phyloP scores from a whole-genome alignment of 2,888 invertebrate genomes.

The Epirrita christyi region DNA sequence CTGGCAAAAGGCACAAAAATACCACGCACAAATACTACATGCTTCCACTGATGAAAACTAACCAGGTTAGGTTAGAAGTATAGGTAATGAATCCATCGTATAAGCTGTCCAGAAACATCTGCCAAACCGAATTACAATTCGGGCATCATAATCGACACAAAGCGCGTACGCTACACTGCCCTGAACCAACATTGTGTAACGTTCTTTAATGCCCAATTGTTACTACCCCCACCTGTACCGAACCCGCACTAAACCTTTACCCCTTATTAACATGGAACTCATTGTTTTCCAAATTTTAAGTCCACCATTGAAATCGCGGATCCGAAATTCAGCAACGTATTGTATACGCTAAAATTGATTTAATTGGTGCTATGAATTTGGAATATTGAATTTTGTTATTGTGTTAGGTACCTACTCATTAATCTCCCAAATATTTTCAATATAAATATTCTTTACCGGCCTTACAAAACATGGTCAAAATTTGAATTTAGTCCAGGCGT shows the following conservation, averaged over 20 bases:
- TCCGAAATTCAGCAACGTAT: slow-evolving; percentile 54
- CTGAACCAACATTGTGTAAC: slow-evolving; percentile 67
- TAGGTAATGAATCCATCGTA: slow-evolving; percentile 6
- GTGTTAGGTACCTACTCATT: slow-evolving; percentile 5
- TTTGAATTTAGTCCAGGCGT: too few species aligned
- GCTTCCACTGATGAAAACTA: too few species aligned
- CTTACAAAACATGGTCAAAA: too few species aligned
- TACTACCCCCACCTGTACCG: slow-evolving; percentile 57
- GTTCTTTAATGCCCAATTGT: slow-evolving; percentile 61
- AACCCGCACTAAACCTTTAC: slow-evolving; percentile 65
- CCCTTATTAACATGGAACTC: slow-evolving; percentile 76
- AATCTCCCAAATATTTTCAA: background rate
- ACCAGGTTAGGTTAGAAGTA: too few species aligned
- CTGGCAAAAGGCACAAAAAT: too few species aligned
- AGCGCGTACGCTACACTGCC: slow-evolving; percentile 66
- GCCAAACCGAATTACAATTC: slow-evolving; percentile 66
- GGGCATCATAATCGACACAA: slow-evolving; percentile 72
- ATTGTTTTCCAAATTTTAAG: slow-evolving; percentile 81
- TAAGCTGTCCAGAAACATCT: slow-evolving; percentile 60
- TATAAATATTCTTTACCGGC: background rate
- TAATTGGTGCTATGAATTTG: slow-evolving; percentile 42
- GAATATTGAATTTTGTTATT: slow-evolving; percentile 21
- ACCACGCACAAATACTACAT: too few species aligned
- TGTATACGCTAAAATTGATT: slow-evolving; percentile 48
- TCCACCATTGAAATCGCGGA: slow-evolving; percentile 55